Evolutionary conservation across 2,888 invertebrate species (phyloP), one percentile per base, ranked within the genome.

Genomic region (Elmis aenea): DNA sequence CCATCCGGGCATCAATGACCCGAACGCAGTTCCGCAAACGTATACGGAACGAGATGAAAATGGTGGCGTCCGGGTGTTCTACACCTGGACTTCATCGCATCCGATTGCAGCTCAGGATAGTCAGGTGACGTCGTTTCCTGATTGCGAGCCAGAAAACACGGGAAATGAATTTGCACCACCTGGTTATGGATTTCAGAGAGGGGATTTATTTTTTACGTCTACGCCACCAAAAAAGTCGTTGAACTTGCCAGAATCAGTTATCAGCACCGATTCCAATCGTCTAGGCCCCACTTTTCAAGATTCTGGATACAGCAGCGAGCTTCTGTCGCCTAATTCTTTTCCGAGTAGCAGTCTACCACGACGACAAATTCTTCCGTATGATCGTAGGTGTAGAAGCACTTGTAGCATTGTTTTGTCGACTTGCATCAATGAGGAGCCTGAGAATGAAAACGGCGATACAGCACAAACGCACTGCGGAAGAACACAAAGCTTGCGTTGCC

Each of bases 351-450:
- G 58, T 42, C 45, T 65, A 13, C 59, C 59, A 4, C 52, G 59
- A n/a, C 47, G 63, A 33, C 42, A 56, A 1, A 29, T 42, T 9
- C 62, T 63, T 10, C 66, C 68, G 1, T 70, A 69, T 45, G 69
- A 71, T 45, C 61, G 73, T 3, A 67, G 72, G 38, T 82, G 82
- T 54, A 74, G 72, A 44, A 83, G 81, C 61, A 82, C 82, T 1
- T 83, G 81, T 56, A 82, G 75, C 55, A 83, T 83, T 34, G 73
- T 78, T 8, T 68, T 83, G 26, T 76, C 78, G 4, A 68, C 74
- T 2, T 72, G 71, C 43, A 59, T 68, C 21, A 61, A 67, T 45
- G 65, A 68, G 38, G 48, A 64, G 37, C 47, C 48, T 35, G 54
- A 54, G 48, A 55, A 63, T 13, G 54, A 55, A 38, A 56, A 54